These are phyloP conservation scores for Caradrina kadenii DNA, from an alignment of 2,888 invertebrate genomes.

Conservation along the genomic window DNA sequence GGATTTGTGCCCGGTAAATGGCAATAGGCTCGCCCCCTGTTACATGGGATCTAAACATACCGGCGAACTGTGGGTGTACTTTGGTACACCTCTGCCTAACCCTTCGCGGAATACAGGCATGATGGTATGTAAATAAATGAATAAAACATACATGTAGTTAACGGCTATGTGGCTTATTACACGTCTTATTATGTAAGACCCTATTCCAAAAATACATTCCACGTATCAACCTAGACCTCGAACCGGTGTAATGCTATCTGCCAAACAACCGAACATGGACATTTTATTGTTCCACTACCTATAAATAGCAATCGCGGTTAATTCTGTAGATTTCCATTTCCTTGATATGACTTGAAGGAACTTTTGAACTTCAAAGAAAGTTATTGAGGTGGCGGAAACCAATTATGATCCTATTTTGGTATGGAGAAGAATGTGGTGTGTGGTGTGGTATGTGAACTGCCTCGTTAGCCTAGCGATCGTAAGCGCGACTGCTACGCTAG, in stretches of 20 bases:
- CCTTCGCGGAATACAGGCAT: too few species aligned
- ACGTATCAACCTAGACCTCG: constrained; percentile 24
- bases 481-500: too few species aligned
- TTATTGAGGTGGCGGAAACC: constrained; percentile 25
- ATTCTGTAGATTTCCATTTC: constrained; percentile 18
- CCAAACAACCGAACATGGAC: background rate
- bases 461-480: too few species aligned
- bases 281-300: constrained; percentile 32
- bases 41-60: too few species aligned
- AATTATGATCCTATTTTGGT: constrained; percentile 19
- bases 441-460: too few species aligned
- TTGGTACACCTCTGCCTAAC: too few species aligned
- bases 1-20: too few species aligned
- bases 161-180: background rate
- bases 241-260: constrained; percentile 26
- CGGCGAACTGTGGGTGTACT: too few species aligned
- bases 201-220: background rate
- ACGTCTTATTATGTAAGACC: background rate
- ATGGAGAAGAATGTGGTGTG: background rate
- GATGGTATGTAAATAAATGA: too few species aligned
- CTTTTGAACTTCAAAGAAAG: constrained; percentile 35
- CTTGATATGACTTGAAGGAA: constrained; percentile 29
- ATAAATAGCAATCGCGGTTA: constrained; percentile 21
- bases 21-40: too few species aligned
- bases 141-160: too few species aligned